Evolutionary conservation across 2,888 invertebrate species (phyloP).

Genomic region (Acanthoscelides obtectus): DNA sequence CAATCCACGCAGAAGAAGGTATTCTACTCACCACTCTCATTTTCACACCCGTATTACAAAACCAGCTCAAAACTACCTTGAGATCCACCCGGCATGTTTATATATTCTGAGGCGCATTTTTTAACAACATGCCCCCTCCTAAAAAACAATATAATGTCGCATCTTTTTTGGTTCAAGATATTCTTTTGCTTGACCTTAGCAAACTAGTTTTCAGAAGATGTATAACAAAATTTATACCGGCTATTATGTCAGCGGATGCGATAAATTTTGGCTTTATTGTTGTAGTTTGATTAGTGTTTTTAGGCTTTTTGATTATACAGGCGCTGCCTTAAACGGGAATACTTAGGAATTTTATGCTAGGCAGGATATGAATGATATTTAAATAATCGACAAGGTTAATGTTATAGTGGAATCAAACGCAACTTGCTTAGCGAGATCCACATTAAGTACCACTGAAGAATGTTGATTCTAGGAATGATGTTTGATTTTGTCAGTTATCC

Average conservation of each 20-base stretch:
- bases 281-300: not conserved
- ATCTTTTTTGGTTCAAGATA: not conserved
- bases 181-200: not conserved
- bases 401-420: not conserved
- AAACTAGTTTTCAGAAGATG: not conserved
- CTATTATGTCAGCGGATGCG: not conserved
- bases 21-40: constrained; percentile 11
- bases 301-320: not conserved
- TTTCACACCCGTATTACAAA: not conserved
- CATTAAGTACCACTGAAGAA: not conserved
- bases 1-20: not conserved
- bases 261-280: not conserved
- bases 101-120: not conserved
- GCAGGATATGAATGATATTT: not conserved
- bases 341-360: not conserved
- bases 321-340: not conserved
- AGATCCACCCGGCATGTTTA: not conserved
- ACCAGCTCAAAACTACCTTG: not conserved
- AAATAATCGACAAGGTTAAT: not conserved
- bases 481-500: too few relatives aligned
- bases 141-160: not conserved
- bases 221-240: not conserved
- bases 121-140: not conserved
- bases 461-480: too few relatives aligned
- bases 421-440: not conserved